Evolutionary conservation across 2,113 vertebrate species (phyloP), one percentile per base, ranked within the genome.

Genomic region (Platysteira castanea): DNA sequence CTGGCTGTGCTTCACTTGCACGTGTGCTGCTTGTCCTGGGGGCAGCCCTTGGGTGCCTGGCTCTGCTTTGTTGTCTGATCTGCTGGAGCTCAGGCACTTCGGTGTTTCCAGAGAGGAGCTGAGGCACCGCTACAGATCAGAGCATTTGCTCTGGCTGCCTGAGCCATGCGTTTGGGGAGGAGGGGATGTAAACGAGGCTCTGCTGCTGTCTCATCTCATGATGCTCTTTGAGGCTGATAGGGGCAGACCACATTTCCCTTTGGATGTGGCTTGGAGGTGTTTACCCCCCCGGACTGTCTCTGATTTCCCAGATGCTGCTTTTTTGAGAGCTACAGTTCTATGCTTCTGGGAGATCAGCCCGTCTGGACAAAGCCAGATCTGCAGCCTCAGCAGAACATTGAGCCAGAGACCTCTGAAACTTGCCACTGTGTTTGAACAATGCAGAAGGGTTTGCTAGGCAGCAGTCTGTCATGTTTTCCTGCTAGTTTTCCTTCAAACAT

Each of bases 351-450:
- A 93, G 83, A 93, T 84, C 68, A 70, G 87, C 90, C 95, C 1
- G 0, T 81, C 69, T 79, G 93, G 91, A 87, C 91, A 93, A 90
- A 93, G 86, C 59, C 81, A 89, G 65, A 83, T 89, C 85, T 94
- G 95, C 95, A 96, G 52, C 41, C 73, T 95, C 95, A 96, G 92
- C 93, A 93, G 85, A 86, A 75, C 46, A 16, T 15, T 56, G 64
- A 92, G 93, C 95, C 90, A 81, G 92, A 46, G 85, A 74, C 88
- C 71, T 96, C 85, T 94, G 79, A 94, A 94, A 90, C 68, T 93
- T 92, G 92, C 67, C 60, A 14, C 85, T 78, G 64, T 88, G 70
- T 94, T 90, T 92, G 75, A 84, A 88, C 82, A 94, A 60, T 11
- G 71, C 87, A 67, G 63, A 59, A 83, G 52, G 64, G n/a, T 90